Evolutionary conservation across 2,113 vertebrate genomes (phyloP).

Genomic region (Channa maculata): DNA sequence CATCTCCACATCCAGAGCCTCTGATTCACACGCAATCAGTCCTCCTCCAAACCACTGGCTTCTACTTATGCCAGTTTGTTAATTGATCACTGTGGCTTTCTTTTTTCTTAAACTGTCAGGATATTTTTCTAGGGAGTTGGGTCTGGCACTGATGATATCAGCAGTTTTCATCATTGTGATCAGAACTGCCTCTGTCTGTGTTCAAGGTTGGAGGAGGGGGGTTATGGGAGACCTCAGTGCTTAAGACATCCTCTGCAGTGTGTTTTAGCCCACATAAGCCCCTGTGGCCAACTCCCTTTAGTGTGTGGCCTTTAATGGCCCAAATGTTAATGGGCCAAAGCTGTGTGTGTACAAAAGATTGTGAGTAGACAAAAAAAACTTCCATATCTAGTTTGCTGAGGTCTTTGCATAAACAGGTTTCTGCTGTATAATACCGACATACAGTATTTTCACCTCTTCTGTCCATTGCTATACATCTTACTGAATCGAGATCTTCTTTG

Average conservation of each 20-base stretch:
- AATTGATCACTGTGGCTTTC: constrained; percentile 66
- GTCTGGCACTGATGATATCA: constrained; percentile 65
- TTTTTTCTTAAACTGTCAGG: constrained; percentile 55
- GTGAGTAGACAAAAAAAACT: constrained; percentile 17
- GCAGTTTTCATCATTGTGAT: constrained; percentile 54
- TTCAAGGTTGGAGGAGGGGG: constrained; percentile 45
- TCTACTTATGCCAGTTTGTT: constrained; percentile 50
- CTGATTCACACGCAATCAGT: constrained; percentile 74
- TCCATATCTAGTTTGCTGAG: not conserved
- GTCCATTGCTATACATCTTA: constrained; percentile 5
- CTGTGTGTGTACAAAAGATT: constrained; percentile 25
- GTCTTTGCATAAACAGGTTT: not conserved
- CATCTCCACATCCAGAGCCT: constrained; percentile 61
- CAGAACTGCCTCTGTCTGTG: constrained; percentile 38
- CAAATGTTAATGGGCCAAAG: constrained; percentile 59
- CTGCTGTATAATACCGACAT: not conserved
- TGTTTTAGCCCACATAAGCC: constrained; percentile 57
- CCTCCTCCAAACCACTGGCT: constrained; percentile 55
- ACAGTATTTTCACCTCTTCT: not conserved
- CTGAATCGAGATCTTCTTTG: constrained; percentile 1
- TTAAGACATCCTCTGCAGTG: constrained; percentile 36
- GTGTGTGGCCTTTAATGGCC: constrained; percentile 61
- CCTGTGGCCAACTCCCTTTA: constrained; percentile 66
- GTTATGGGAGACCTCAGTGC: constrained; percentile 7
- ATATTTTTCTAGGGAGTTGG: constrained; percentile 26